phyloP scores from a whole-genome alignment of 2,888 invertebrate genomes.

The Halocaridina rubra region DNA sequence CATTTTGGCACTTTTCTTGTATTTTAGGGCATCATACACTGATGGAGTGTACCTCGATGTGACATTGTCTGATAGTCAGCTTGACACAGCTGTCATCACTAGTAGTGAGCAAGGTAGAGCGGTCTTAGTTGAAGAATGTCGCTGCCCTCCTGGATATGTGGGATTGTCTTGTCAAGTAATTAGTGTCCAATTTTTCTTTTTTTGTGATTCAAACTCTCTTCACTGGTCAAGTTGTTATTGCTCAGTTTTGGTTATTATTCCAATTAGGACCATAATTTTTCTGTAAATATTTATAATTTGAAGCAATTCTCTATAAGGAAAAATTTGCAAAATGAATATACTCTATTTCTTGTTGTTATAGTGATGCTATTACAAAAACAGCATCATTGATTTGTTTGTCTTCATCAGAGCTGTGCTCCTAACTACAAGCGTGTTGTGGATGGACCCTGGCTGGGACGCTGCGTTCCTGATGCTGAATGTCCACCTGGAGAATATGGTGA shows the following conservation, averaged over 20 bases:
- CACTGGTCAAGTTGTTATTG: too few relatives aligned
- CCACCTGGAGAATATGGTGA: slow-evolving; percentile 85
- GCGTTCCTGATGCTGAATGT: slow-evolving; percentile 76
- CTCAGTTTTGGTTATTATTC: too few relatives aligned
- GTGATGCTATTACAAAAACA: too few relatives aligned
- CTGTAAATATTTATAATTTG: too few relatives aligned
- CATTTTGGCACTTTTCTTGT: too few relatives aligned
- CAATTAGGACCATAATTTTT: too few relatives aligned
- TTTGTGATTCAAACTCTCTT: too few relatives aligned
- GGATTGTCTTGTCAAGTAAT: slow-evolving; percentile 84
- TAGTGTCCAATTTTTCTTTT: too few relatives aligned
- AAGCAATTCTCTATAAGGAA: too few relatives aligned
- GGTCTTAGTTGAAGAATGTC: slow-evolving; percentile 72
- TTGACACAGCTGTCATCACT: slow-evolving; percentile 83
- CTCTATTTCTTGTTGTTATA: too few relatives aligned
- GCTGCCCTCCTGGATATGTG: slow-evolving; percentile 64
- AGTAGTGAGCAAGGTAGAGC: slow-evolving; percentile 84
- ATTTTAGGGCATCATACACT: slow-evolving; percentile 76
- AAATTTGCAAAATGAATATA: too few relatives aligned
- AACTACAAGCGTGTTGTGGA: slow-evolving; percentile 82
- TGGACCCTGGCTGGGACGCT: slow-evolving; percentile 88
- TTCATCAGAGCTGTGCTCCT: slow-evolving; percentile 80
- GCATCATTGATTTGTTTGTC: too few relatives aligned
- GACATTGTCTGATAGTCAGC: slow-evolving; percentile 78
- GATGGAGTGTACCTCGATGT: slow-evolving; percentile 78